Percentiles rank a stretch among this genome's conserved stretches.
Conservation (phyloP, 2,113 vertebrate genomes). For the Tyrannus savana region DNA sequence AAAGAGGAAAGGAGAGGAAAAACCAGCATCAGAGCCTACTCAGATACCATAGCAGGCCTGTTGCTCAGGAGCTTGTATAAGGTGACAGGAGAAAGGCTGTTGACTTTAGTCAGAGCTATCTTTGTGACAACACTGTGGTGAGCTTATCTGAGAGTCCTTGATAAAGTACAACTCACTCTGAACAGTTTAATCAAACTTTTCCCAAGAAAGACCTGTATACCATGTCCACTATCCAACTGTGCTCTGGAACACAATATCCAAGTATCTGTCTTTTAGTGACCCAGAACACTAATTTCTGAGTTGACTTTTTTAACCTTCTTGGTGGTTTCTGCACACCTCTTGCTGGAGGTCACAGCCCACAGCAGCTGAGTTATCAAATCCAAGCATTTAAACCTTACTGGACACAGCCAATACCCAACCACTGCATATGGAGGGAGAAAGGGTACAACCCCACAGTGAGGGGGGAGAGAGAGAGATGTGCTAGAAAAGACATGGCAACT, state of each 20-base stretch:
- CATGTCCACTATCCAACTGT: neutral
- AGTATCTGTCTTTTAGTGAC: neutral
- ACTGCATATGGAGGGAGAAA: neutral
- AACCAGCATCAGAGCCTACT: neutral
- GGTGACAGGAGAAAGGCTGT: neutral
- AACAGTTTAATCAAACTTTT: neutral
- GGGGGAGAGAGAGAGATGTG: accelerated
- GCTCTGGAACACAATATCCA: neutral
- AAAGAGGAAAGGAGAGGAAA: neutral
- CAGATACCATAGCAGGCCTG: neutral
- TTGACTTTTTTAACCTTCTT: neutral
- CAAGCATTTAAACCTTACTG: neutral
- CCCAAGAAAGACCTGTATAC: neutral
- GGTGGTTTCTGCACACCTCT: neutral
- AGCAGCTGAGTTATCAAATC: neutral
- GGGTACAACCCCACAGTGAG: neutral
- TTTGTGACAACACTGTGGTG: neutral
- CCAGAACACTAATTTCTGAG: neutral
- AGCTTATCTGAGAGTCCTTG: neutral
- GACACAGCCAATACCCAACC: neutral
- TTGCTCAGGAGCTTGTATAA: neutral
- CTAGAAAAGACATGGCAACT: neutral
- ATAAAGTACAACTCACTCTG: neutral
- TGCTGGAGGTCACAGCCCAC: neutral
- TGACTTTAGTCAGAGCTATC: neutral